phyloP scores from a whole-genome alignment of 2,797 vertebrate species.

The Myotis myotis region DNA sequence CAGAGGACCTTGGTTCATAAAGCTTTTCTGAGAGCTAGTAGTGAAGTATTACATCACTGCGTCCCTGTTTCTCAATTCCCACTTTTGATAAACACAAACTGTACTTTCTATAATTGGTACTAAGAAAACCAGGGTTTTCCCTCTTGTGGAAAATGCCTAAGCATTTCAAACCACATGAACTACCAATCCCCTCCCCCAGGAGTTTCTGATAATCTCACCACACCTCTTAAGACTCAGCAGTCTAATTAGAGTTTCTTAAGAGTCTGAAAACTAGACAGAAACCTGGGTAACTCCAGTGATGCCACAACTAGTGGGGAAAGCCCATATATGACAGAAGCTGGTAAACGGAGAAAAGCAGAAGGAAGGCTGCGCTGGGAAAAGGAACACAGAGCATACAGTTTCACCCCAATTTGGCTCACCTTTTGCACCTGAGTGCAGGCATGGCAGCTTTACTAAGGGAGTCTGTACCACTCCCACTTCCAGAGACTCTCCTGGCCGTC shows the following conservation, averaged over 20 bases:
- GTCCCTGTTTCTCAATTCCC: constrained; percentile 34
- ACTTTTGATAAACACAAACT: constrained; percentile 13
- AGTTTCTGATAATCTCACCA: background rate
- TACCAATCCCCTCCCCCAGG: background rate
- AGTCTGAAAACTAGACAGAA: background rate
- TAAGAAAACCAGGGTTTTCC: constrained; percentile 32
- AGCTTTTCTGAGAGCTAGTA: background rate
- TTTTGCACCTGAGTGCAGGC: background rate
- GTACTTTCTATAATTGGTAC: background rate
- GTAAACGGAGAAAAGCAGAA: background rate
- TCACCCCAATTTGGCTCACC: background rate
- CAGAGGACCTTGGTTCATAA: background rate
- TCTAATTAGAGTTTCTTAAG: background rate
- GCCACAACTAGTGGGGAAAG: background rate
- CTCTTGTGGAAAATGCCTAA: background rate
- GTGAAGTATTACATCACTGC: background rate
- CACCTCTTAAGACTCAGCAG: background rate
- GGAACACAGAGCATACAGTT: background rate
- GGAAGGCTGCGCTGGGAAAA: background rate
- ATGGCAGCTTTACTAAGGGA: background rate
- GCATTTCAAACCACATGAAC: background rate
- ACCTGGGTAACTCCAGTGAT: background rate
- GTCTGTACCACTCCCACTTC: background rate
- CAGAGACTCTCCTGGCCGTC: background rate
- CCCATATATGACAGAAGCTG: background rate